A percentile compares a stretch with the other conserved stretches of the same genome.
phyloP scores from a whole-genome alignment of 2,888 invertebrate genomes.

The Lycophotia porphyrea region DNA sequence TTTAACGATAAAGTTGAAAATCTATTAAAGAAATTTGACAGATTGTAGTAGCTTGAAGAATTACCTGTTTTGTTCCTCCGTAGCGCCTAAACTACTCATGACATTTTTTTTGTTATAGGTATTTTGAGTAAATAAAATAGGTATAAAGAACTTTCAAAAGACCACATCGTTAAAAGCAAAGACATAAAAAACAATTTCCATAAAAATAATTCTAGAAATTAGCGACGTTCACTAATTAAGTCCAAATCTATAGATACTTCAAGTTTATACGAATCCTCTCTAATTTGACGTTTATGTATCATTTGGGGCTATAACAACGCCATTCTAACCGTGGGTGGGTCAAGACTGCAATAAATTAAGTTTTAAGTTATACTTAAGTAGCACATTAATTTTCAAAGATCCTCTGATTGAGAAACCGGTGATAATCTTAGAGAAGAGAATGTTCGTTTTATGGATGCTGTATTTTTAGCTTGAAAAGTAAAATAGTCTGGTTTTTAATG shows the following conservation, averaged over 20 bases:
- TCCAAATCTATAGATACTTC: not conserved
- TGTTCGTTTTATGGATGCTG: not conserved
- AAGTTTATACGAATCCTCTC: not conserved
- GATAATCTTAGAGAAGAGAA: not conserved
- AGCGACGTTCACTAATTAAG: constrained; percentile 17
- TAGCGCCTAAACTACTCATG: not conserved
- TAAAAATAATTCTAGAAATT: constrained; percentile 1
- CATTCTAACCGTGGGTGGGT: constrained; percentile 23
- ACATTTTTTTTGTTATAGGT: not conserved
- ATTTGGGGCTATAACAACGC: constrained; percentile 21
- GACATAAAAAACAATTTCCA: not conserved
- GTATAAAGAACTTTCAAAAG: not conserved
- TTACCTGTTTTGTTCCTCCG: too few species aligned
- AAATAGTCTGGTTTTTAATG: not conserved
- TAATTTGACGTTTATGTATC: constrained; percentile 51
- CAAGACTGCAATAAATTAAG: constrained; percentile 37
- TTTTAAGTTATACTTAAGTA: constrained; percentile 19
- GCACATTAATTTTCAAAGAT: constrained; percentile 36
- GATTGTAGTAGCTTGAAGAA: too few species aligned
- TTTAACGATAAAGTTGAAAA: too few species aligned
- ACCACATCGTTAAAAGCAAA: not conserved
- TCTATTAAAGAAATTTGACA: too few species aligned
- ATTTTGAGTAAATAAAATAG: not conserved
- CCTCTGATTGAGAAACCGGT: constrained; percentile 34
- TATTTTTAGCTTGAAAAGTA: not conserved